These are phyloP conservation scores for Papilio dardanus DNA, from an alignment of 1,140 invertebrate species.

Conservation along the genomic window DNA sequence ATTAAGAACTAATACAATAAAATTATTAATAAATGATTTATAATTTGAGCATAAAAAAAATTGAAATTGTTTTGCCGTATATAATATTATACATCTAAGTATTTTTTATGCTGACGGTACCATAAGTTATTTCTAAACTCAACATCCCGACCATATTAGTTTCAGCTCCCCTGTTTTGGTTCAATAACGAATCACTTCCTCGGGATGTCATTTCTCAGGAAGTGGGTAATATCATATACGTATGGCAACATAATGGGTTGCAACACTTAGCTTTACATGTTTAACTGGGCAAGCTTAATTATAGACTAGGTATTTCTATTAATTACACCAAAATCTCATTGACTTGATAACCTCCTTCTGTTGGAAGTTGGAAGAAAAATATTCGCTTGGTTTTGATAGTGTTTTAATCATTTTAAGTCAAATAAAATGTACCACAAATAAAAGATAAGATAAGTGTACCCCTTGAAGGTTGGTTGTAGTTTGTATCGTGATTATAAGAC, in stretches of 20 bases:
- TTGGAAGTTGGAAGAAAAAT: too few species aligned
- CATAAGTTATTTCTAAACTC: background rate
- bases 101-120: constrained; percentile 4
- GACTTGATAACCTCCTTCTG: too few species aligned
- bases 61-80: background rate
- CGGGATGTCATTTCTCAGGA: constrained; percentile 36
- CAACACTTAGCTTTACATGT: background rate
- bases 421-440: background rate
- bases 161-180: constrained; percentile 30
- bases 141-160: background rate
- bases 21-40: too few species aligned
- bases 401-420: background rate
- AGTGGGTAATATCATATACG: constrained; percentile 15
- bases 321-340: background rate
- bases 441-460: background rate
- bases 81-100: background rate
- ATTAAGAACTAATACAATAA: too few species aligned
- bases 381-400: background rate
- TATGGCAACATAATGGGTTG: constrained; percentile 5
- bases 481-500: too few species aligned
- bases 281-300: background rate
- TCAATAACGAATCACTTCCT: constrained; percentile 36
- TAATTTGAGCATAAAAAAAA: too few species aligned
- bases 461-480: too few species aligned
- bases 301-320: background rate